These are phyloP conservation scores for Drosophila merina DNA, from an alignment of 2,888 invertebrate genomes.

Conservation along the genomic window DNA sequence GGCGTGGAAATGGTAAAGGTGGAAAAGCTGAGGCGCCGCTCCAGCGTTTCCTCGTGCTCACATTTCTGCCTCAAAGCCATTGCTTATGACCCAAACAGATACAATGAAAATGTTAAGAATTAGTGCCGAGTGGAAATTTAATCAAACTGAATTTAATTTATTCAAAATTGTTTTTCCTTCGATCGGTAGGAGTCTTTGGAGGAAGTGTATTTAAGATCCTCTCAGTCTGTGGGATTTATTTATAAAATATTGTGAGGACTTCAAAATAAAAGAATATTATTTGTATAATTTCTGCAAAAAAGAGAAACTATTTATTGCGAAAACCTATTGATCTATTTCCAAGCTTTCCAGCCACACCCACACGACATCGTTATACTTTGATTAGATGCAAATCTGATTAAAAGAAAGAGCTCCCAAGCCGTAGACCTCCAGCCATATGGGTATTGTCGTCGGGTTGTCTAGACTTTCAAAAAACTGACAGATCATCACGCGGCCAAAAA, in stretches of 20 bases:
- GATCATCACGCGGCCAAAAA: slow-evolving; percentile 61
- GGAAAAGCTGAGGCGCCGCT: slow-evolving; percentile 42
- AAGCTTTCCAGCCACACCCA: slow-evolving; percentile 7
- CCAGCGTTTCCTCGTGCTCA: slow-evolving; percentile 24
- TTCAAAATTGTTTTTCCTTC: background rate
- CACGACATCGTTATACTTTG: slow-evolving; percentile 14
- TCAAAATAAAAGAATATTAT: too few species aligned
- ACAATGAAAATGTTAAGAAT: slow-evolving; percentile 5
- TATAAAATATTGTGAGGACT: too few species aligned
- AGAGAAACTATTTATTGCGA: background rate
- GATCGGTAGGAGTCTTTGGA: too few species aligned
- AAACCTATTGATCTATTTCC: background rate
- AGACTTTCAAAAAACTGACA: slow-evolving; percentile 62
- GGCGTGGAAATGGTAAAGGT: slow-evolving; percentile 41
- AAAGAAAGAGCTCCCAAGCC: background rate
- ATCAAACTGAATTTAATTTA: background rate
- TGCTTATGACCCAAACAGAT: slow-evolving; percentile 1
- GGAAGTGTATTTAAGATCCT: too few species aligned
- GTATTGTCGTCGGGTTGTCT: slow-evolving; percentile 54
- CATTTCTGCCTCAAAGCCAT: slow-evolving; percentile 10
- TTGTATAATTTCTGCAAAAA: background rate
- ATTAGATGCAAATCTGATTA: slow-evolving; percentile 37
- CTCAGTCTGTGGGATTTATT: too few species aligned
- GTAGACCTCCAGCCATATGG: slow-evolving; percentile 11
- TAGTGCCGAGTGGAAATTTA: slow-evolving; percentile 4